These are phyloP conservation scores for Simalia tracyae DNA, from an alignment of 2,797 vertebrate species.

Conservation along the genomic window DNA sequence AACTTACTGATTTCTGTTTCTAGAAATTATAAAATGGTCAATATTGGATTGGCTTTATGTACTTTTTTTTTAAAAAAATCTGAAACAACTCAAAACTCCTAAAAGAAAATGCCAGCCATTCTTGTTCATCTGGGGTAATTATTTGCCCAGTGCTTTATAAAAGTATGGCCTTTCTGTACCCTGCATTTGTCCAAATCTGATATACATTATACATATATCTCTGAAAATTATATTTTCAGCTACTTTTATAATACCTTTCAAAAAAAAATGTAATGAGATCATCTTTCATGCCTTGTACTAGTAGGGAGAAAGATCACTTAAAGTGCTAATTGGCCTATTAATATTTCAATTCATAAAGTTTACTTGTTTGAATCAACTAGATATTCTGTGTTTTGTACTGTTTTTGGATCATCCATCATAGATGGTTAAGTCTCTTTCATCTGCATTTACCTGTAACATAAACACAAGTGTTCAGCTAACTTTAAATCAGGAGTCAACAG, in stretches of 20 bases:
- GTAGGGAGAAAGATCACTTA: neutral
- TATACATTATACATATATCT: neutral
- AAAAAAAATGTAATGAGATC: neutral
- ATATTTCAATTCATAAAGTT: neutral
- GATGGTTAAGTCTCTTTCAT: neutral
- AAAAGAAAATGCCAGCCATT: neutral
- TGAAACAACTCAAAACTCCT: neutral
- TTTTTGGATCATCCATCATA: neutral
- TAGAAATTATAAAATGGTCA: neutral
- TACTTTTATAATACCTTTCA: neutral
- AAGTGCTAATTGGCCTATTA: neutral
- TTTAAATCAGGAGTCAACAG: neutral
- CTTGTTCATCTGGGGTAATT: neutral
- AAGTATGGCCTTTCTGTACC: neutral
- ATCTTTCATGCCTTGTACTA: neutral
- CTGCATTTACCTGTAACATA: neutral
- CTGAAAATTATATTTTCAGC: neutral
- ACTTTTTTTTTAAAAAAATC: neutral
- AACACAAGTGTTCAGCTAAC: neutral
- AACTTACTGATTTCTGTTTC: neutral
- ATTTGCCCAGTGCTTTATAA: neutral
- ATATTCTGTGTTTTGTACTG: neutral
- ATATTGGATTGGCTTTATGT: neutral
- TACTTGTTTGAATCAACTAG: neutral
- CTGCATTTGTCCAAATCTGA: neutral